A percentile compares a stretch with the other conserved stretches of the same genome.
These are phyloP conservation scores for Silurus asotus DNA, from an alignment of 2,113 vertebrate genomes.

Conservation along the genomic window DNA sequence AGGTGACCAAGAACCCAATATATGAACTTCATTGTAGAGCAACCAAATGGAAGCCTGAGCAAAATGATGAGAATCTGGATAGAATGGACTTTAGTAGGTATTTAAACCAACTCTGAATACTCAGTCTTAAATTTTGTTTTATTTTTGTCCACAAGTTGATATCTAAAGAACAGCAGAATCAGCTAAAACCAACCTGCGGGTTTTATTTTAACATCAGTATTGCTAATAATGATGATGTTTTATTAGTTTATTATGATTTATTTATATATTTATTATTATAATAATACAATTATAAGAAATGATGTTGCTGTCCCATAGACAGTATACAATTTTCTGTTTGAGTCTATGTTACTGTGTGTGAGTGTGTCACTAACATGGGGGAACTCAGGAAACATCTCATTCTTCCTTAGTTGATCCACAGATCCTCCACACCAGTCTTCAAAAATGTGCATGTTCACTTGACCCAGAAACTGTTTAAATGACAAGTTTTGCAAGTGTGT, in stretches of 20 bases:
- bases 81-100: too few relatives aligned
- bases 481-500: not conserved
- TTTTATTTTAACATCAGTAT: not conserved
- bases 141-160: not conserved
- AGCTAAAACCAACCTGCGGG: not conserved
- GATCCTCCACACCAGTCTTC: conserved; percentile 50
- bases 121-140: not conserved
- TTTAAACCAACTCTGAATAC: too few relatives aligned
- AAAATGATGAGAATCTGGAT: too few relatives aligned
- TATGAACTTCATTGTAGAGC: too few relatives aligned
- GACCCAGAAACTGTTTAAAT: conserved; percentile 16
- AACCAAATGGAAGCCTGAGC: too few relatives aligned
- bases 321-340: not conserved
- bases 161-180: not conserved
- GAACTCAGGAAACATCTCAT: conserved; percentile 40
- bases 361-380: conserved; percentile 35
- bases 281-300: not conserved
- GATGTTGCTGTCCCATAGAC: not conserved
- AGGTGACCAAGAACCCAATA: too few relatives aligned
- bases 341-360: not conserved
- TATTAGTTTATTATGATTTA: too few relatives aligned
- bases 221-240: too few relatives aligned
- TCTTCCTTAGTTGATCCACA: conserved; percentile 20
- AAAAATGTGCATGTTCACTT: conserved; percentile 48
- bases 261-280: too few relatives aligned